Conservation (phyloP, 1,140 invertebrate genomes). For the Aphelenchoides avenae region DNA sequence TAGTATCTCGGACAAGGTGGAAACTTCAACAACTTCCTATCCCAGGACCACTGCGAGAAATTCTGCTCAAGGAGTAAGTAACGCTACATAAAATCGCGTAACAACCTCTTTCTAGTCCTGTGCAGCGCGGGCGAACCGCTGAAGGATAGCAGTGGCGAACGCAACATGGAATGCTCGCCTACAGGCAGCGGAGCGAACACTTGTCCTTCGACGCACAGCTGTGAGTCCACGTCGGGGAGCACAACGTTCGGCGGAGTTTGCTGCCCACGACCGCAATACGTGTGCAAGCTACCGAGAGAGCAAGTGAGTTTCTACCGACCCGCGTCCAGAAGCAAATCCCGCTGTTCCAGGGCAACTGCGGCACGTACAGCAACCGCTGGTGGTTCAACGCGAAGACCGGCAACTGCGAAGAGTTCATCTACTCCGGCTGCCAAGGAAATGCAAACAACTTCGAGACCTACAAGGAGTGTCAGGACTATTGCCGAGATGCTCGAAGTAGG, state of each 20-base stretch:
- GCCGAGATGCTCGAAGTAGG: conserved; percentile 52
- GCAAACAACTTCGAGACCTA: conserved; percentile 50
- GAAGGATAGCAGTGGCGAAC: conserved; percentile 55
- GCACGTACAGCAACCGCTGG: conserved; percentile 56
- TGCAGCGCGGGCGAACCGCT: conserved; percentile 57
- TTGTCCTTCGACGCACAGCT: conserved; percentile 54
- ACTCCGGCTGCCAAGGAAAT: conserved; percentile 56
- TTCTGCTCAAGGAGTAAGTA: conserved; percentile 58
- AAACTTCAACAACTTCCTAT: conserved; percentile 59
- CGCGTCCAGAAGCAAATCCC: conserved; percentile 10
- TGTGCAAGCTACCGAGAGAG: conserved; percentile 56
- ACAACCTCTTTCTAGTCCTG: conserved; percentile 39
- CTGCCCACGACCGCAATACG: conserved; percentile 56
- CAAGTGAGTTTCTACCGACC: conserved; percentile 40
- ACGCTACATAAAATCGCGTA: conserved; percentile 12
- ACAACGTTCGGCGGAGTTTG: conserved; percentile 57
- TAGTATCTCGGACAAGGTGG: conserved; percentile 58
- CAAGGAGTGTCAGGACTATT: conserved; percentile 59
- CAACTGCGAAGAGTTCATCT: conserved; percentile 59
- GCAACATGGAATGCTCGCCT: conserved; percentile 58
- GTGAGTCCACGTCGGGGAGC: conserved; percentile 54
- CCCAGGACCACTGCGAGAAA: conserved; percentile 57
- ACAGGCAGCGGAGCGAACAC: conserved; percentile 54
- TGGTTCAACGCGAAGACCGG: conserved; percentile 59
- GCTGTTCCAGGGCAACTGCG: conserved; percentile 51